Evolutionary conservation across 2,888 invertebrate genomes (phyloP).

Genomic region (Tethea ocularis): DNA sequence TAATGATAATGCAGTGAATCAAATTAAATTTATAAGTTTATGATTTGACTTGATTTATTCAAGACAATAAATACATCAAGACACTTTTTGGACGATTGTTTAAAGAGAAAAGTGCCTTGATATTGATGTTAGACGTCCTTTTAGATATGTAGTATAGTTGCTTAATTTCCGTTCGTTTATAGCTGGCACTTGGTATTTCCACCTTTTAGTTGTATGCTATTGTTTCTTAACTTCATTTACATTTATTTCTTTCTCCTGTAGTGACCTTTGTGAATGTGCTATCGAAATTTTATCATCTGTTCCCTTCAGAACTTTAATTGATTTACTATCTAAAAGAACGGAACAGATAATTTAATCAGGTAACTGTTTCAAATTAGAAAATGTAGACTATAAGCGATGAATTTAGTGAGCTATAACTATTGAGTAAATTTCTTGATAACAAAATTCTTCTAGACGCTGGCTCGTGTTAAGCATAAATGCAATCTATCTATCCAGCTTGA

Average conservation of each 20-base stretch:
- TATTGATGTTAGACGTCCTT: slow-evolving; percentile 75
- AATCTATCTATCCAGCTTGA: slow-evolving; percentile 60
- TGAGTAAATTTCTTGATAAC: background rate
- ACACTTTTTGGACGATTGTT: slow-evolving; percentile 39
- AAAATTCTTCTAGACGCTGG: slow-evolving; percentile 16
- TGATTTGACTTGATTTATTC: slow-evolving; percentile 37
- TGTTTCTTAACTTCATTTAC: slow-evolving; percentile 60
- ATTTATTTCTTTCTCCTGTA: slow-evolving; percentile 68
- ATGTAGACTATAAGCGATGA: slow-evolving; percentile 11
- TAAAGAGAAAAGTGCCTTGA: slow-evolving; percentile 37
- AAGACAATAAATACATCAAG: slow-evolving; percentile 41
- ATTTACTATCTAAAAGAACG: background rate
- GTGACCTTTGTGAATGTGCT: slow-evolving; percentile 63
- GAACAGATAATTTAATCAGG: slow-evolving; percentile 6
- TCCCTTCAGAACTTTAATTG: slow-evolving; percentile 12
- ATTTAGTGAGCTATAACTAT: slow-evolving; percentile 2
- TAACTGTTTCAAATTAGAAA: slow-evolving; percentile 9
- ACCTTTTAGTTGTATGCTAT: slow-evolving; percentile 73
- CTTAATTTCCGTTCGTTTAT: slow-evolving; percentile 75
- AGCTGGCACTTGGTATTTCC: slow-evolving; percentile 80
- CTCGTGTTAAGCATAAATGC: slow-evolving; percentile 14
- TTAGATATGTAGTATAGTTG: slow-evolving; percentile 71
- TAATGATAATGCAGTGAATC: slow-evolving; percentile 38
- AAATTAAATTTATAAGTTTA: slow-evolving; percentile 40
- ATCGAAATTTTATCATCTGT: slow-evolving; percentile 27